Evolutionary conservation across 2,797 vertebrate genomes (phyloP).

Genomic region (Gobionotothen gibberifrons): DNA sequence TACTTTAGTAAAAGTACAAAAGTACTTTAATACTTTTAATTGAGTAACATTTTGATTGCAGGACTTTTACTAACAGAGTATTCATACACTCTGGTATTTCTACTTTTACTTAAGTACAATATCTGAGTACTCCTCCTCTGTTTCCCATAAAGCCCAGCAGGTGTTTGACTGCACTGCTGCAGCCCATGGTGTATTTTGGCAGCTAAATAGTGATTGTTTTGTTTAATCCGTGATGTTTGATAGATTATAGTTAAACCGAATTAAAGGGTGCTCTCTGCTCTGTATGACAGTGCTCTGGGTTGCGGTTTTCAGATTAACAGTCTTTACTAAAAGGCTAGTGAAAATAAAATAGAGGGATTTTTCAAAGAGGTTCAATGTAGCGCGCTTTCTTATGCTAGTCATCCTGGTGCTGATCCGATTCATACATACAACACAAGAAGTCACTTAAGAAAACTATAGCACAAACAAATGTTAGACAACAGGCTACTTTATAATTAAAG

Average conservation of each 20-base stretch:
- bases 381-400: neutral
- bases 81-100: too few species aligned
- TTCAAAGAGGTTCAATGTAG: neutral
- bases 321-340: fast-evolving
- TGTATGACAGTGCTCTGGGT: fast-evolving
- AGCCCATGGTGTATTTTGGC: neutral
- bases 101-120: too few species aligned
- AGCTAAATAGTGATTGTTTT: neutral
- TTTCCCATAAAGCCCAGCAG: neutral
- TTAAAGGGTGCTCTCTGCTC: fast-evolving
- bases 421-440: neutral
- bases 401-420: neutral
- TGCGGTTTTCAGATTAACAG: fast-evolving
- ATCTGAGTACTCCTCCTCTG: too few species aligned
- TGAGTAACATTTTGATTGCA: too few species aligned
- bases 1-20: too few species aligned
- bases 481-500: too few species aligned
- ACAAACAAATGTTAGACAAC: neutral
- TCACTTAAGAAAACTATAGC: neutral
- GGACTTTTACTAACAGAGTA: too few species aligned
- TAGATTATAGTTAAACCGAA: conserved; percentile 9
- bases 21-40: too few species aligned
- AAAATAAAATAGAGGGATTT: neutral
- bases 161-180: neutral
- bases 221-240: fast-evolving